A percentile compares a stretch with the other conserved stretches of the same genome.
Conservation (phyloP, 2,113 vertebrate species). For the Tyrannus savana region DNA sequence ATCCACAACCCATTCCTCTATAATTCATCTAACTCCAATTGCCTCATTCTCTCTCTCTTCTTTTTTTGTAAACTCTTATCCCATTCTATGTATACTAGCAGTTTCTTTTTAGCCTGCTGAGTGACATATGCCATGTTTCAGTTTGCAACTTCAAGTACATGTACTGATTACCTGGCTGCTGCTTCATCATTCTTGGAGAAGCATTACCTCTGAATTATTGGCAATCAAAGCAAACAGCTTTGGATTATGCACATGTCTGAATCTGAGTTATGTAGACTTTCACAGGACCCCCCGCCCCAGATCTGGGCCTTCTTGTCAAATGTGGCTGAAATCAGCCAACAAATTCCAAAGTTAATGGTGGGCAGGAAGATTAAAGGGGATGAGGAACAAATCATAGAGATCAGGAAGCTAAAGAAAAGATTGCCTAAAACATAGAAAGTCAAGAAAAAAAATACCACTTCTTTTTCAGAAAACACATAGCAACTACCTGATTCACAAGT, state of each 20-base stretch:
- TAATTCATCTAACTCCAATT: background rate
- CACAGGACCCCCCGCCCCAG: background rate
- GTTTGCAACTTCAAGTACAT: background rate
- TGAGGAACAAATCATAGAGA: background rate
- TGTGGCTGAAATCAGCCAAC: background rate
- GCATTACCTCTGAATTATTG: background rate
- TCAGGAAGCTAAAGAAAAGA: background rate
- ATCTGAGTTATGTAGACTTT: no score
- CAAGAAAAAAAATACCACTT: background rate
- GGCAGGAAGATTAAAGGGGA: background rate
- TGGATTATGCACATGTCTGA: background rate
- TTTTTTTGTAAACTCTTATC: background rate
- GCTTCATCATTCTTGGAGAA: background rate
- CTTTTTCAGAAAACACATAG: background rate
- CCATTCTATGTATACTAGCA: background rate
- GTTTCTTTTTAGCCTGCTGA: background rate
- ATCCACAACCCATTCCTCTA: background rate
- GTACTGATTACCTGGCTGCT: background rate
- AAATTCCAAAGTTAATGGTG: background rate
- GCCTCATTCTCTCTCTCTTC: background rate
- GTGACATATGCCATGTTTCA: background rate
- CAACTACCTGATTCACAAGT: background rate
- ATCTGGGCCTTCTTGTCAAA: background rate
- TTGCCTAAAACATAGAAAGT: background rate
- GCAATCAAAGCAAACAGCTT: background rate